A percentile compares a stretch with the other conserved stretches of the same genome.
Conservation (phyloP, 2,888 invertebrate genomes). For the Cerceris ruficornis region DNA sequence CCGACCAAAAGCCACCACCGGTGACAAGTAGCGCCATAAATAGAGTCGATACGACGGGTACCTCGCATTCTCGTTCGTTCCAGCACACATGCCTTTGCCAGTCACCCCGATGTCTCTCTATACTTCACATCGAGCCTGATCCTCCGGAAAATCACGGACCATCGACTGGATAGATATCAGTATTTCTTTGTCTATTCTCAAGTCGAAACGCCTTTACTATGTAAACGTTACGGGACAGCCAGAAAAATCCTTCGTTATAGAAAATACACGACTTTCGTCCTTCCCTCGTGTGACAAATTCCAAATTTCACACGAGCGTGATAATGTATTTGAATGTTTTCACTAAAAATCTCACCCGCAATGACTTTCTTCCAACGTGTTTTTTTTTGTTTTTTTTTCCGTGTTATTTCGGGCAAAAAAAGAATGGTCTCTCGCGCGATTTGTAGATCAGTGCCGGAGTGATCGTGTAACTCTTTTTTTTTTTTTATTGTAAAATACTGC, state of each 20-base stretch:
- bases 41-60: slow-evolving; percentile 72
- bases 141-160: slow-evolving; percentile 59
- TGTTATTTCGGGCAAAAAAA: neutral
- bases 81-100: slow-evolving; percentile 43
- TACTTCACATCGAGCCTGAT: slow-evolving; percentile 60
- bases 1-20: slow-evolving; percentile 59
- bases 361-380: neutral
- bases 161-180: slow-evolving; percentile 55
- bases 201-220: slow-evolving; percentile 18
- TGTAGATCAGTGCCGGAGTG: slow-evolving; percentile 44
- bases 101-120: slow-evolving; percentile 58
- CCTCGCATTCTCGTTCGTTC: slow-evolving; percentile 65
- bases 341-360: neutral
- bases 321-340: no score
- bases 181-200: neutral
- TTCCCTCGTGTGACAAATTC: neutral
- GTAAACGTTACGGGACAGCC: slow-evolving; percentile 38
- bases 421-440: slow-evolving; percentile 2
- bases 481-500: slow-evolving; percentile 54
- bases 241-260: no score
- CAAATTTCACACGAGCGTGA: no score
- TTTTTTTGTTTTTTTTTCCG: slow-evolving; percentile 2
- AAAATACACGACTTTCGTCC: neutral
- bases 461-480: slow-evolving; percentile 46
- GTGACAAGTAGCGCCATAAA: slow-evolving; percentile 75